phyloP scores from a whole-genome alignment of 2,888 invertebrate species.

The Cephus sareptanus region DNA sequence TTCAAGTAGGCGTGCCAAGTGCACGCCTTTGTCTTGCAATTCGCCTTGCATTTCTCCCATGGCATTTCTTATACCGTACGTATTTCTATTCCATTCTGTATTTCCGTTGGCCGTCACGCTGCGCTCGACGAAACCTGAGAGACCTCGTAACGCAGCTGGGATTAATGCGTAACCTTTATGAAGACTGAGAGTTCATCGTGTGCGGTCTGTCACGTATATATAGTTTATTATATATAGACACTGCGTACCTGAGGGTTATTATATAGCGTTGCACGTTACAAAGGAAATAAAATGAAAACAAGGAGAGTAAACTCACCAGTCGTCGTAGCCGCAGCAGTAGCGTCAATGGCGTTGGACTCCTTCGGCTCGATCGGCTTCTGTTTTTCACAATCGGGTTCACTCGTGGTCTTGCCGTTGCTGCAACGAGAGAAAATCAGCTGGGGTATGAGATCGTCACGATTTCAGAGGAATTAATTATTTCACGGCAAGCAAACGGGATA shows the following conservation, averaged over 20 bases:
- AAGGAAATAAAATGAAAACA: no score
- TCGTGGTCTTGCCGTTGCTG: not conserved
- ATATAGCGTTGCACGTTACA: no score
- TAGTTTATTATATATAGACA: no score
- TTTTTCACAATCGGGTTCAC: not conserved
- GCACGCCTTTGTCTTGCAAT: slow-evolving; percentile 52
- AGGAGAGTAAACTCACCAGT: no score
- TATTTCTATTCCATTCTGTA: no score
- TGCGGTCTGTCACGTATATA: not conserved
- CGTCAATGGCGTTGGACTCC: not conserved
- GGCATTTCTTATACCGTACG: no score
- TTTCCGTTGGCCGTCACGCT: not conserved
- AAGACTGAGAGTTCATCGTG: slow-evolving; percentile 20
- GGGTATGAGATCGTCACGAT: not conserved
- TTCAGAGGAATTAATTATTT: slow-evolving; percentile 1
- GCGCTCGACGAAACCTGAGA: slow-evolving; percentile 37
- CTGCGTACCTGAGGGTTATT: no score
- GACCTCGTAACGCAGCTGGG: slow-evolving; percentile 41
- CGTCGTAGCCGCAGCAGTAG: no score
- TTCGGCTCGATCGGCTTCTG: slow-evolving; percentile 9
- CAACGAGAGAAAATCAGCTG: not conserved
- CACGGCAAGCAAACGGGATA: not conserved
- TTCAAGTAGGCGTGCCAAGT: no score
- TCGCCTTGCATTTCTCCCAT: slow-evolving; percentile 24
- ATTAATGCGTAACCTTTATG: slow-evolving; percentile 48